Evolutionary conservation across 2,113 vertebrate genomes (phyloP).

Genomic region (Grantiella picta): DNA sequence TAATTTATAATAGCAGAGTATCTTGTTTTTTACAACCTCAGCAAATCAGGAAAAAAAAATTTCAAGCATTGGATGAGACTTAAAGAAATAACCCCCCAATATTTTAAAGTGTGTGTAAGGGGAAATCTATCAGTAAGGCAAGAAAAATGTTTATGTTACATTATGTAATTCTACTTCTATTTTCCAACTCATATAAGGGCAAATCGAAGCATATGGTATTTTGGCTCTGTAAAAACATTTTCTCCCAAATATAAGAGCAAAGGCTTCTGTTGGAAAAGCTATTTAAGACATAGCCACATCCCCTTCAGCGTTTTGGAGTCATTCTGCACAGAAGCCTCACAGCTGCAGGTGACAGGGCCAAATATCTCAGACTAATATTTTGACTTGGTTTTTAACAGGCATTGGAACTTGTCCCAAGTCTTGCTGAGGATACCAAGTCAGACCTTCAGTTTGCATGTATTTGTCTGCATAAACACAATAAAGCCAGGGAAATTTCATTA

Average conservation of each 20-base stretch:
- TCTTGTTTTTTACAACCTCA: background rate
- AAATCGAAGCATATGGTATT: background rate
- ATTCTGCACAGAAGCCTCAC: background rate
- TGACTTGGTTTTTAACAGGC: background rate
- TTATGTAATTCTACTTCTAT: background rate
- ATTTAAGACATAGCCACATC: background rate
- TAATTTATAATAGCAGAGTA: background rate
- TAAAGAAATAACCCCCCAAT: background rate
- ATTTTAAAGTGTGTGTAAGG: background rate
- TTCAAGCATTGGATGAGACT: background rate
- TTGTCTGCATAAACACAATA: background rate
- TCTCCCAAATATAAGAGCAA: background rate
- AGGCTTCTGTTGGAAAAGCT: background rate
- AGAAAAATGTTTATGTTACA: background rate
- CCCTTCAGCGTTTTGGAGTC: background rate
- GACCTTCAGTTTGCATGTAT: background rate
- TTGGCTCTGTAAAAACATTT: background rate
- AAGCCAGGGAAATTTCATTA: background rate
- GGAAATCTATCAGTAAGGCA: background rate
- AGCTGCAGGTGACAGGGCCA: background rate
- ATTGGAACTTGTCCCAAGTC: background rate
- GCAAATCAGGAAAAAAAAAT: background rate
- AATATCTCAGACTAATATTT: background rate
- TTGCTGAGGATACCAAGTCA: background rate
- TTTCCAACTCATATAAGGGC: background rate